Base-by-base conservation (phyloP, 2,888 invertebrate species). In the Nomada ruficornis region DNA sequence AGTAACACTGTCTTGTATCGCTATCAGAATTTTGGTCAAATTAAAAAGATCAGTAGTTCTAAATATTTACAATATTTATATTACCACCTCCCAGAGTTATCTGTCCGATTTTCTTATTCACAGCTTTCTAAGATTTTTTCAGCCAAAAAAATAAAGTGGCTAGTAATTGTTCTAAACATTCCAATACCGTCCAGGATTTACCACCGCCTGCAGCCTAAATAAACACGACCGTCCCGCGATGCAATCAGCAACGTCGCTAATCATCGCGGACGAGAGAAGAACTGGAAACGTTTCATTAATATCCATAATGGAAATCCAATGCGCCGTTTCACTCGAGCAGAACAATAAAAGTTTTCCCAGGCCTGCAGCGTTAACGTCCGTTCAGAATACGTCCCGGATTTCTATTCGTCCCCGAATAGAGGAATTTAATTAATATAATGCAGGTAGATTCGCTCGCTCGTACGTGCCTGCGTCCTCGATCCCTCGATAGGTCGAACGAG, bases 371-470 rank as follows among this genome's bases (percentile, higher is more conserved):
- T 23, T 57, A 10, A 13, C 57, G 13, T n/a, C 10, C 57, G 57
- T 26, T 13, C 23, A 2, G 1, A 26, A 26, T 26, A 57, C 20
- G 36, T 36, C 36, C 36, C 36, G 36, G 36, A 36, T 36, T 36
- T 36, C 36, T 26, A 3, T 57, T 1, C 23, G 1, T 36, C 10
- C 1, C 2, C 20, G 47, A 57, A 54, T 26, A 1, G 20, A 18
- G 20, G 36, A 70, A 70, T 82, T 82, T 82, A 74, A 82, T 82
- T 82, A 82, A 80, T 74, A 64, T 74, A 80, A 80, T 67, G 69
- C 54, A 23, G 23, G 47, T 36, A 29, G 55, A 64, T 50, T 36
- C 26, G 20, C 1, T 10, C 26, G 13, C 11, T n/a, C 15, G 11
- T 54, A n/a, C 2, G 11, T 36, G 23, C 15, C 42, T 54, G 71